Conservation (phyloP, 92 coral and sea anemone genomes). For the Virgularia gustaviana region DNA sequence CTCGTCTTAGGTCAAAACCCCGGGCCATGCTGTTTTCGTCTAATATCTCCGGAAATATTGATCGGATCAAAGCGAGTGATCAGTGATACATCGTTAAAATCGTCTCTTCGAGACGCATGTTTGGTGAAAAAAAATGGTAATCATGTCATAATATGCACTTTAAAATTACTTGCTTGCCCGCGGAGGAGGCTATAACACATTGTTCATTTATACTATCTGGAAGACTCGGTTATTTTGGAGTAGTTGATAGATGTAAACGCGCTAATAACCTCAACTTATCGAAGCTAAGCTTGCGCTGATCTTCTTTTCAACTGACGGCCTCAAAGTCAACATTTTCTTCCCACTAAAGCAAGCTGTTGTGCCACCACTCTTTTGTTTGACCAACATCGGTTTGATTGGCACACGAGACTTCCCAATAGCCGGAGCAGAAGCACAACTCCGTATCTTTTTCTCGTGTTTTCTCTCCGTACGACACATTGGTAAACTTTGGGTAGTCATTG, state of each 20-base stretch:
- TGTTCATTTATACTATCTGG: too few species aligned
- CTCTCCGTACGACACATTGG: conserved; percentile 50
- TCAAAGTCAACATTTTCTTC: conserved; percentile 21
- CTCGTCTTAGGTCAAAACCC: too few species aligned
- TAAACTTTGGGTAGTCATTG: conserved; percentile 82
- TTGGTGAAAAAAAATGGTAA: background rate
- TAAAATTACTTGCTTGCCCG: too few species aligned
- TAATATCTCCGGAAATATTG: too few species aligned
- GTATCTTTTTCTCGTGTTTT: background rate
- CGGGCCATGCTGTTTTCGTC: too few species aligned
- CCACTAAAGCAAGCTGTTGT: background rate
- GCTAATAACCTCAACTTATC: conserved; percentile 12
- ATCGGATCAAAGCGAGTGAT: too few species aligned
- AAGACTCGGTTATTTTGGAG: too few species aligned
- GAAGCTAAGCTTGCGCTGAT: background rate
- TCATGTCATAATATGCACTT: too few species aligned
- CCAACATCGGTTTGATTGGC: background rate
- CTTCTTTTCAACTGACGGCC: conserved; percentile 19
- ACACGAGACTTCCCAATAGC: conserved; percentile 1
- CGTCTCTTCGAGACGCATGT: too few species aligned
- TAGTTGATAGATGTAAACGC: too few species aligned
- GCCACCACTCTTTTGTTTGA: background rate
- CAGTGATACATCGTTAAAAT: too few species aligned
- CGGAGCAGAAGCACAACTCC: conserved; percentile 32
- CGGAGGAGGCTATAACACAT: too few species aligned